Conservation (phyloP, 92 coral and sea anemone genomes). For the Actinernus sp. region DNA sequence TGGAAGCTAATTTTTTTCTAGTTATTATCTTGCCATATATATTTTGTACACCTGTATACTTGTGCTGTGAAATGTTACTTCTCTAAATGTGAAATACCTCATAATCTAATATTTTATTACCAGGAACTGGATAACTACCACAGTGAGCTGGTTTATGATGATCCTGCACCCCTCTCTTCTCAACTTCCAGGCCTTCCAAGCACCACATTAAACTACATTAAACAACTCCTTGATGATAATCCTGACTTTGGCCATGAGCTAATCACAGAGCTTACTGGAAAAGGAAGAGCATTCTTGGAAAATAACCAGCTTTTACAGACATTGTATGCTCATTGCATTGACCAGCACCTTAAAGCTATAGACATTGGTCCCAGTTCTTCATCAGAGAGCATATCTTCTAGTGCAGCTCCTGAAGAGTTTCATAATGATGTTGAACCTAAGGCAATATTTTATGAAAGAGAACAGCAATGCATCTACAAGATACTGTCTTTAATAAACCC, state of each 20-base stretch:
- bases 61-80: neutral
- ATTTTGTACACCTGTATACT: too few species aligned
- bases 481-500: slow-evolving; percentile 82
- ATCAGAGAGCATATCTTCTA: neutral
- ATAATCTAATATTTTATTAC: too few species aligned
- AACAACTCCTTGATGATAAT: slow-evolving; percentile 65
- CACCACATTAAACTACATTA: slow-evolving; percentile 58
- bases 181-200: slow-evolving; percentile 75
- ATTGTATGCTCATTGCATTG: slow-evolving; percentile 66
- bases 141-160: slow-evolving; percentile 81
- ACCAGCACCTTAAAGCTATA: slow-evolving; percentile 45
- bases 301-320: slow-evolving; percentile 80
- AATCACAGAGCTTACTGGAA: slow-evolving; percentile 67
- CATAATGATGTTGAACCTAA: neutral
- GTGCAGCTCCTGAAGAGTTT: neutral
- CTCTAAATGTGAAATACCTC: too few species aligned
- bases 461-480: slow-evolving; percentile 48
- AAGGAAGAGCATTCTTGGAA: slow-evolving; percentile 60
- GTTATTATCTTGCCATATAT: too few species aligned
- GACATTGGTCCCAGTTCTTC: slow-evolving; percentile 7
- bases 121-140: slow-evolving; percentile 96
- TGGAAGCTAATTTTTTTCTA: too few species aligned
- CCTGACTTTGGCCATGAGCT: slow-evolving; percentile 86
- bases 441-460: neutral
- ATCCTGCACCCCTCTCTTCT: slow-evolving; percentile 54